These are phyloP conservation scores for Pilophorus perplexus DNA, from an alignment of 2,888 invertebrate genomes.

Conservation along the genomic window DNA sequence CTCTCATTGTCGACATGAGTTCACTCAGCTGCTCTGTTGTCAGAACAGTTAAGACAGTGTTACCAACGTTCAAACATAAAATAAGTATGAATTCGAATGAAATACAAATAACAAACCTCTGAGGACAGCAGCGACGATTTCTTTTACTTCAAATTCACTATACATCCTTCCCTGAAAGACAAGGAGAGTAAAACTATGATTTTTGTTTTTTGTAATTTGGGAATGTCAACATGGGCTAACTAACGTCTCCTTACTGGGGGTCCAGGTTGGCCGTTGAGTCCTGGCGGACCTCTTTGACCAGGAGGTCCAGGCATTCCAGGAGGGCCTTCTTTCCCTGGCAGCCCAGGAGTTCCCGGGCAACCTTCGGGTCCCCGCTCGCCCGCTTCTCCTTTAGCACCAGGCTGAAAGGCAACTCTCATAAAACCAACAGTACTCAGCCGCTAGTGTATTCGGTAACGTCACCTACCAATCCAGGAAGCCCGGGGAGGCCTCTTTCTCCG, in stretches of 20 bases:
- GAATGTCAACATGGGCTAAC: conserved; percentile 13
- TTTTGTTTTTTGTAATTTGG: background rate
- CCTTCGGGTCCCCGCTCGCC: conserved; percentile 52
- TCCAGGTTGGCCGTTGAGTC: conserved; percentile 62
- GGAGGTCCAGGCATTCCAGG: conserved; percentile 51
- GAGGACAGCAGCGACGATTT: conserved; percentile 75
- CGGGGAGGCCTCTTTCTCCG: conserved; percentile 27
- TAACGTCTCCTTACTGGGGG: conserved; percentile 55
- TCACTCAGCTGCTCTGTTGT: conserved; percentile 69
- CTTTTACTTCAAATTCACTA: conserved; percentile 71
- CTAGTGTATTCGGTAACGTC: too few relatives aligned
- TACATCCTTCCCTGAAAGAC: conserved; percentile 61
- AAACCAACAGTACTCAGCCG: too few relatives aligned
- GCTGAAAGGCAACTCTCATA: background rate
- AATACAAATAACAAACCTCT: conserved; percentile 60
- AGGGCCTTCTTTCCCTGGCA: conserved; percentile 51
- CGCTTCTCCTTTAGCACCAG: conserved; percentile 50
- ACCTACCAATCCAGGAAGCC: conserved; percentile 26
- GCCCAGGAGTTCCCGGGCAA: conserved; percentile 49
- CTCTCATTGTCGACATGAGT: conserved; percentile 61
- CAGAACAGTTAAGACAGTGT: too few relatives aligned
- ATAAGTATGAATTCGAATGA: too few relatives aligned
- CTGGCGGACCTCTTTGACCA: conserved; percentile 57
- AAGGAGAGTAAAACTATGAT: background rate
- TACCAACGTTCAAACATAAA: too few relatives aligned